These are phyloP conservation scores for Escarpia spicata DNA, from an alignment of 2,888 invertebrate species.

Conservation along the genomic window DNA sequence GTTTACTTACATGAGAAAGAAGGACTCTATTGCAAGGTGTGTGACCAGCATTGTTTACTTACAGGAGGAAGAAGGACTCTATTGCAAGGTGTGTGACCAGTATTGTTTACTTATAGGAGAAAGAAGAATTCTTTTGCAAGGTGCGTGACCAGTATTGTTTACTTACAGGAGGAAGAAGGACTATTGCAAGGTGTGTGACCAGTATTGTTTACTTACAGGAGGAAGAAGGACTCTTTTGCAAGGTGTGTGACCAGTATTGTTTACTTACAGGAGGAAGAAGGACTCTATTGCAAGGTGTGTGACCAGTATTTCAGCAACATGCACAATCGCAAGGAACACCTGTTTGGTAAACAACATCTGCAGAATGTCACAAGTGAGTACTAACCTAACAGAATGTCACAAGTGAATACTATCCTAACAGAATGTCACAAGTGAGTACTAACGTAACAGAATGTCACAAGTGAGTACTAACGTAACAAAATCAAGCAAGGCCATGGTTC, in stretches of 20 bases:
- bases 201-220: no score
- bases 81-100: constrained; percentile 72
- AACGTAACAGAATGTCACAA: constrained; percentile 48
- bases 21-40: constrained; percentile 71
- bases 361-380: constrained; percentile 64
- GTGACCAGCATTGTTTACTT: constrained; percentile 69
- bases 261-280: constrained; percentile 67
- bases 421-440: constrained; percentile 52
- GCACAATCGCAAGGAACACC: constrained; percentile 72
- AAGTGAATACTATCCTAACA: constrained; percentile 45
- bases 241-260: no score
- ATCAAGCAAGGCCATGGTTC: no score
- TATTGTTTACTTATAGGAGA: constrained; percentile 67
- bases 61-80: constrained; percentile 70
- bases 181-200: no score
- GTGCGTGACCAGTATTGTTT: constrained; percentile 71
- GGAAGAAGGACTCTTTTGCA: no score
- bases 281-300: constrained; percentile 71
- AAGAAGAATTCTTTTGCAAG: constrained; percentile 71
- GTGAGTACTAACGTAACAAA: constrained; percentile 36
- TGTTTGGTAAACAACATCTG: constrained; percentile 71
- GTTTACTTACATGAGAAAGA: constrained; percentile 66
- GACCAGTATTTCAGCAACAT: constrained; percentile 72
- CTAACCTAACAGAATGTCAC: constrained; percentile 43
- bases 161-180: constrained; percentile 63